phyloP scores from a whole-genome alignment of 2,888 invertebrate genomes.

The Microctonus aethiopoides region DNA sequence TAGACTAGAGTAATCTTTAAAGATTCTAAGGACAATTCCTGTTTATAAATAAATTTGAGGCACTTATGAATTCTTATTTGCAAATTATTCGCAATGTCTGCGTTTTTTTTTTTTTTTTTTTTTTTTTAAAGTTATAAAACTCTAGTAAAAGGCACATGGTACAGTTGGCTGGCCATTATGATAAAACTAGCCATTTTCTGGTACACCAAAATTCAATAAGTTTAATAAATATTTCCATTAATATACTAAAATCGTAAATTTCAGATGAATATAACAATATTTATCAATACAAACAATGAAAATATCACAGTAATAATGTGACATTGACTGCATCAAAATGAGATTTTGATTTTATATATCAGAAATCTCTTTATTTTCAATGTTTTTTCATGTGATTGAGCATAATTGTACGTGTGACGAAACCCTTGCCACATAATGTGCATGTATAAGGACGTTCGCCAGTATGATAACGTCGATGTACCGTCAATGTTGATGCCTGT shows the following conservation, averaged over 20 bases:
- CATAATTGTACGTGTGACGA: conserved; percentile 66
- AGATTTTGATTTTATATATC: background rate
- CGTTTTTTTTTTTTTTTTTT: background rate
- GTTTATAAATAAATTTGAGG: conserved; percentile 35
- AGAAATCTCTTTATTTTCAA: conserved; percentile 35
- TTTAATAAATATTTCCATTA: background rate
- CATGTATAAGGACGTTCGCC: conserved; percentile 66
- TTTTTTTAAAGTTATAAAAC: conserved; percentile 3
- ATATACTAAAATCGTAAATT: conserved; percentile 7
- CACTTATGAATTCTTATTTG: conserved; percentile 39
- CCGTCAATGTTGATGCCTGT: conserved; percentile 63
- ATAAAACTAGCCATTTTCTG: background rate
- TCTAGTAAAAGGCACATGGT: conserved; percentile 18
- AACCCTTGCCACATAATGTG: conserved; percentile 64
- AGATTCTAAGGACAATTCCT: conserved; percentile 2
- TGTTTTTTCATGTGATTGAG: conserved; percentile 67
- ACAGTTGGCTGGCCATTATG: conserved; percentile 4
- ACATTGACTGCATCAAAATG: conserved; percentile 13
- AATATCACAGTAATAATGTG: conserved; percentile 46
- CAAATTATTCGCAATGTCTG: conserved; percentile 1
- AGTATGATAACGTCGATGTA: conserved; percentile 64
- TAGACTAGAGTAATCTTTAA: conserved; percentile 8
- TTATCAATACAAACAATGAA: conserved; percentile 35
- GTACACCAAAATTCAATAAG: background rate
- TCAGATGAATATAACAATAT: conserved; percentile 28